A percentile compares a stretch with the other conserved stretches of the same genome.
phyloP scores from a whole-genome alignment of 2,888 invertebrate genomes.

The Acronicta alni region DNA sequence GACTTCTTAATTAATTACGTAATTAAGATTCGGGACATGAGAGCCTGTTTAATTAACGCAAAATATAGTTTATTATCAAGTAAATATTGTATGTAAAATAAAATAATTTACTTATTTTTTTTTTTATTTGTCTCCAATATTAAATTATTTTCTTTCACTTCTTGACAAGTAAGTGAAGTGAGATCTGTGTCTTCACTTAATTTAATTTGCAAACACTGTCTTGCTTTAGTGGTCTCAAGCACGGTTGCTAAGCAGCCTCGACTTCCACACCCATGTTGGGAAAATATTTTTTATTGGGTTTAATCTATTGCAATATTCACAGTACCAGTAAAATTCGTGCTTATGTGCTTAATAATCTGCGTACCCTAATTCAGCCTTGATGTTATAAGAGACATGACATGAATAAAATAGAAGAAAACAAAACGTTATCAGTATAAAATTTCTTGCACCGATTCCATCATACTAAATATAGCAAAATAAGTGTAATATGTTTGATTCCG shows the following conservation, averaged over 20 bases:
- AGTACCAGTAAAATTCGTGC: too few species aligned
- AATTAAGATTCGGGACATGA: constrained; percentile 62
- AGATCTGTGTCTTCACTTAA: not conserved
- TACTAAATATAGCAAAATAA: constrained; percentile 29
- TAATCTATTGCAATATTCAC: too few species aligned
- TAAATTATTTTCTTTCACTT: constrained; percentile 15
- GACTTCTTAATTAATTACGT: constrained; percentile 73
- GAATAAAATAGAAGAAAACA: too few species aligned
- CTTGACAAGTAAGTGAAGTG: not conserved
- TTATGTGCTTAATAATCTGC: too few species aligned
- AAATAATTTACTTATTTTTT: too few species aligned
- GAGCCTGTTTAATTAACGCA: constrained; percentile 55
- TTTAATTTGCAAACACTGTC: too few species aligned
- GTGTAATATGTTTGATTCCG: constrained; percentile 60
- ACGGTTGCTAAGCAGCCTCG: too few species aligned
- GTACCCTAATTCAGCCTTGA: too few species aligned
- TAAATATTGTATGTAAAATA: too few species aligned
- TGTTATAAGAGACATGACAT: too few species aligned
- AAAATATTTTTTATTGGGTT: not conserved
- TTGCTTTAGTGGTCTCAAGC: too few species aligned
- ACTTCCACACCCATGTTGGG: too few species aligned
- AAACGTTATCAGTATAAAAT: not conserved
- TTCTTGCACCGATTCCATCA: not conserved
- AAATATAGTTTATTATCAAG: constrained; percentile 32
- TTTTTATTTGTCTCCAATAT: constrained; percentile 10